Evolutionary conservation across 1,140 invertebrate genomes (phyloP).

Genomic region (Oreohelix idahoensis): DNA sequence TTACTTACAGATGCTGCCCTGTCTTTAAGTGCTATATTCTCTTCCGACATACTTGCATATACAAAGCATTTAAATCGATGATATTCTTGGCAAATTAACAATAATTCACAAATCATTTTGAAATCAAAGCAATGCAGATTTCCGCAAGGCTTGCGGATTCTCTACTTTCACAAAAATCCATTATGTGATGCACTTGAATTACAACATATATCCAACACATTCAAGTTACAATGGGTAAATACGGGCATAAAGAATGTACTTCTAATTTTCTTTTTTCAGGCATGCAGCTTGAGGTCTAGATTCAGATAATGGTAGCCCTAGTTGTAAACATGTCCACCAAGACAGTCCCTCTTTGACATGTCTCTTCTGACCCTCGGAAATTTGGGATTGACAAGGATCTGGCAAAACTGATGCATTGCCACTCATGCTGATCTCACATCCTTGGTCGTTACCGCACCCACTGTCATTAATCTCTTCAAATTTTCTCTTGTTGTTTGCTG

Average conservation of each 20-base stretch:
- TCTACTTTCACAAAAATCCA: background rate
- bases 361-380: constrained; percentile 38
- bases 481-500: constrained; percentile 9
- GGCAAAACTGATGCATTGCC: too few species aligned
- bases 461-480: background rate
- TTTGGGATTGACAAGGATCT: background rate
- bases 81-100: too few species aligned
- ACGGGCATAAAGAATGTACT: too few species aligned
- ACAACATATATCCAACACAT: background rate
- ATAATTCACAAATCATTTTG: too few species aligned
- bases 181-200: background rate
- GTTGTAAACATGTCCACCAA: constrained; percentile 60
- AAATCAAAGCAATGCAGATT: too few species aligned
- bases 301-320: constrained; percentile 49
- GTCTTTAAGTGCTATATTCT: too few species aligned
- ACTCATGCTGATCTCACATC: background rate
- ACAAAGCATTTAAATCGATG: too few species aligned
- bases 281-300: constrained; percentile 52
- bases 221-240: background rate
- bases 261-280: constrained; percentile 29
- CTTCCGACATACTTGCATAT: too few species aligned
- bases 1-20: too few species aligned
- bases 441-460: background rate
- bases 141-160: background rate
- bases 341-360: constrained; percentile 56